A percentile compares a stretch with the other conserved stretches of the same genome.
Evolutionary conservation across 2,888 invertebrate genomes (phyloP).

Genomic region (Chaetogeoica ovagalla): DNA sequence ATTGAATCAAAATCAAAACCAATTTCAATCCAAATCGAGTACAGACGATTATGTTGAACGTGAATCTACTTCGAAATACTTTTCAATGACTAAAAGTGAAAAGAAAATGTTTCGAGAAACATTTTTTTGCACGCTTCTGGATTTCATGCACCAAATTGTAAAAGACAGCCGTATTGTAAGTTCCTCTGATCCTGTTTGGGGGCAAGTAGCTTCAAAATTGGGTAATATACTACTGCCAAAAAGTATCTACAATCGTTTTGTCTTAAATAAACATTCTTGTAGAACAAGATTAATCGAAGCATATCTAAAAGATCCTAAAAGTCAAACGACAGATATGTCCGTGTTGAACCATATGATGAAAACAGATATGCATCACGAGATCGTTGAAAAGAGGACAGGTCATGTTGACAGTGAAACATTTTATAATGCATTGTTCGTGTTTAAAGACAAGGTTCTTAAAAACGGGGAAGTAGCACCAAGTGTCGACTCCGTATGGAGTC

Average conservation of each 20-base stretch:
- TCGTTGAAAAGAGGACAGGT: constrained; percentile 32
- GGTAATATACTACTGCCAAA: constrained; percentile 41
- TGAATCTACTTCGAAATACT: constrained; percentile 41
- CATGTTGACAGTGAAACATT: constrained; percentile 45
- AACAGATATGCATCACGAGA: constrained; percentile 20
- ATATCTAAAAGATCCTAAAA: constrained; percentile 36
- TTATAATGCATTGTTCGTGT: constrained; percentile 33
- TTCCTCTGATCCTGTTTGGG: constrained; percentile 44
- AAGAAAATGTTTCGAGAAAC: constrained; percentile 49
- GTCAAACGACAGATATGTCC: constrained; percentile 30
- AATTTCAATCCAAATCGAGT: background rate
- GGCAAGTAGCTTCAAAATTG: constrained; percentile 34
- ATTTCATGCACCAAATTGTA: constrained; percentile 42
- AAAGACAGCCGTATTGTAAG: constrained; percentile 39
- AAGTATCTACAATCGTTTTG: constrained; percentile 48
- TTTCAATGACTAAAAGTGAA: constrained; percentile 46
- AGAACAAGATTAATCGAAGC: constrained; percentile 41
- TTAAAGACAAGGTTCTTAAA: constrained; percentile 37
- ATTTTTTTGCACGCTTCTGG: constrained; percentile 32
- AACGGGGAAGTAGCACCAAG: constrained; percentile 45
- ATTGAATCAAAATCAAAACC: constrained; percentile 47
- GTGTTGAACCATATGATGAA: constrained; percentile 36
- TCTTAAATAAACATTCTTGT: constrained; percentile 46
- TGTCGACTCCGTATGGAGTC: constrained; percentile 30
- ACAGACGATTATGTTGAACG: constrained; percentile 26